These are phyloP conservation scores for Hydrolagus colliei DNA, from an alignment of 2,797 vertebrate genomes.

Conservation along the genomic window DNA sequence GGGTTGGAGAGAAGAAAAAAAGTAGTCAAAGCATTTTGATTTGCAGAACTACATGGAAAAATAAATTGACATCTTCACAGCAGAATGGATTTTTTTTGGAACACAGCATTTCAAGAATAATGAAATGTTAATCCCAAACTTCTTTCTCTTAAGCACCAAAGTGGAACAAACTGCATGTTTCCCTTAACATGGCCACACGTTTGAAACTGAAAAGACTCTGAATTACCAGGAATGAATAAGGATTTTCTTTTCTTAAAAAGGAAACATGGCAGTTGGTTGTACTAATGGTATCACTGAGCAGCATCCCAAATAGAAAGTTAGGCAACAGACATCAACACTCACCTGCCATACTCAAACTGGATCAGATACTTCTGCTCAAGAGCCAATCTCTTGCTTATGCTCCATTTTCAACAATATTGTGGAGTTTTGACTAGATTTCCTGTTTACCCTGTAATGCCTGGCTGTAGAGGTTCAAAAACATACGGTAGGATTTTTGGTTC, in stretches of 20 bases:
- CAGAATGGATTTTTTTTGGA: too few species aligned
- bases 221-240: background rate
- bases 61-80: too few species aligned
- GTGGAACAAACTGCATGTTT: background rate
- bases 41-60: too few species aligned
- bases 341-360: background rate
- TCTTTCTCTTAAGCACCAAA: background rate
- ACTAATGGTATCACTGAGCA: background rate
- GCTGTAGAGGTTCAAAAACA: too few species aligned
- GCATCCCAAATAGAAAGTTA: background rate
- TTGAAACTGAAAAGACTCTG: background rate
- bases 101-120: too few species aligned
- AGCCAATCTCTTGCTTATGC: background rate
- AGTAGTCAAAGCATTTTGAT: too few species aligned
- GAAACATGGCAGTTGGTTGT: background rate
- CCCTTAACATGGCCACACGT: background rate
- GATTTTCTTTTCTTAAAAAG: background rate
- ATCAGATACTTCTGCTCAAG: background rate
- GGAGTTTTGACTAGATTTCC: background rate
- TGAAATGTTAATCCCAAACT: background rate
- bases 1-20: too few species aligned
- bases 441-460: background rate
- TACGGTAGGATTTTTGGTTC: background rate
- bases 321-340: background rate
- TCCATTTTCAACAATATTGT: background rate